Conservation (phyloP, 1,140 invertebrate species). For the Zophobas morio region DNA sequence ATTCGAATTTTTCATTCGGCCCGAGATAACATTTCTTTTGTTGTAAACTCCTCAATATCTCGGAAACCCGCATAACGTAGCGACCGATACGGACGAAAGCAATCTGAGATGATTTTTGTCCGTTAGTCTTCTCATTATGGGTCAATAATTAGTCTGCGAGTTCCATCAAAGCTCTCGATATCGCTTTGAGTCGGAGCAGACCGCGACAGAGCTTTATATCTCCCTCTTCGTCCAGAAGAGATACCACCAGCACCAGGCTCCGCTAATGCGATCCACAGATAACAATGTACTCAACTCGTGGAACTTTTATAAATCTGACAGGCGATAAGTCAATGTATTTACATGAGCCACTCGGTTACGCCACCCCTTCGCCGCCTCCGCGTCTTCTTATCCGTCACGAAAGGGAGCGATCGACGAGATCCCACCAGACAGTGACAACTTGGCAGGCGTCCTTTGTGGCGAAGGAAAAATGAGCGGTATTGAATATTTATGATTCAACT, state of each 20-base stretch:
- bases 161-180: slow-evolving; percentile 48
- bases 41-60: neutral
- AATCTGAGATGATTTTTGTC: neutral
- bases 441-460: slow-evolving; percentile 37
- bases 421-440: slow-evolving; percentile 34
- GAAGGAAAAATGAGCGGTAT: slow-evolving; percentile 35
- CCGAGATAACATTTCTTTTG: neutral
- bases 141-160: slow-evolving; percentile 37
- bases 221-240: slow-evolving; percentile 48
- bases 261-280: slow-evolving; percentile 60
- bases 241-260: slow-evolving; percentile 51
- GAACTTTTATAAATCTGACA: slow-evolving; percentile 60
- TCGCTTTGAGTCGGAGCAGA: slow-evolving; percentile 10
- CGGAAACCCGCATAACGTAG: neutral
- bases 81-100: neutral
- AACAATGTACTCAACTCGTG: slow-evolving; percentile 58
- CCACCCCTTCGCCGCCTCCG: slow-evolving; percentile 36
- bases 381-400: slow-evolving; percentile 24
- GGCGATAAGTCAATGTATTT: slow-evolving; percentile 60
- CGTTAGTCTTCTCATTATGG: neutral
- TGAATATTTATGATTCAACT: slow-evolving; percentile 43
- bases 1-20: neutral
- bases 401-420: slow-evolving; percentile 34
- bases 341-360: slow-evolving; percentile 50
- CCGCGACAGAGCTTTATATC: slow-evolving; percentile 27